A percentile compares a stretch with the other conserved stretches of the same genome.
Conservation (phyloP, 35 echinoderm and acorn worm genomes). For the Ophioderma brevispina region DNA sequence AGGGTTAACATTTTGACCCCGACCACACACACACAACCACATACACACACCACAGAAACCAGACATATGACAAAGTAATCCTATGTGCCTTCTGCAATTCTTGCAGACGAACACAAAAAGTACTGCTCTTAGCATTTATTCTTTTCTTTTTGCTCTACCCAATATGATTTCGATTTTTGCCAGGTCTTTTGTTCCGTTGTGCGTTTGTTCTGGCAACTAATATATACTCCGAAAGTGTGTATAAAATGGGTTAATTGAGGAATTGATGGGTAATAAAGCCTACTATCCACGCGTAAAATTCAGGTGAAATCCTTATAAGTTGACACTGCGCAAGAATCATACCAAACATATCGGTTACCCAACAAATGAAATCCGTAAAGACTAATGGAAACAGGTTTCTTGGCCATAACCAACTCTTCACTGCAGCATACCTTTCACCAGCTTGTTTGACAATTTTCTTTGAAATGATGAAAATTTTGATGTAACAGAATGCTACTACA, state of each 20-base stretch:
- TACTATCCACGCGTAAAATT: constrained; percentile 58
- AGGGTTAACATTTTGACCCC: too few relatives aligned
- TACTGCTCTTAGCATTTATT: too few relatives aligned
- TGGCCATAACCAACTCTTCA: constrained; percentile 56
- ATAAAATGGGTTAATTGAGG: constrained; percentile 61
- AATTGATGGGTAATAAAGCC: constrained; percentile 73
- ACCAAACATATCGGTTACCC: constrained; percentile 67
- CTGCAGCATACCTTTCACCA: not conserved
- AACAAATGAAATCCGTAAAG: constrained; percentile 62
- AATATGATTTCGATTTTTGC: too few relatives aligned
- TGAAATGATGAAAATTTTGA: not conserved
- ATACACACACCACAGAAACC: too few relatives aligned
- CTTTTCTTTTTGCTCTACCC: too few relatives aligned
- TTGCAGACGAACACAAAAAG: too few relatives aligned
- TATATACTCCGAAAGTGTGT: too few relatives aligned
- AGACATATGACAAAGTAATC: too few relatives aligned
- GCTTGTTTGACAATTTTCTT: not conserved
- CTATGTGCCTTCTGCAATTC: too few relatives aligned
- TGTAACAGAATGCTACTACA: not conserved
- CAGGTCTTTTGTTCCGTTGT: too few relatives aligned
- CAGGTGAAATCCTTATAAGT: constrained; percentile 38
- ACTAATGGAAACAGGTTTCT: constrained; percentile 60
- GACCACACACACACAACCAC: too few relatives aligned
- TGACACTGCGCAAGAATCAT: constrained; percentile 44
- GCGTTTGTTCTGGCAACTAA: too few relatives aligned